Evolutionary conservation across 1,140 invertebrate species (phyloP).

Genomic region (Charaxes varanes): DNA sequence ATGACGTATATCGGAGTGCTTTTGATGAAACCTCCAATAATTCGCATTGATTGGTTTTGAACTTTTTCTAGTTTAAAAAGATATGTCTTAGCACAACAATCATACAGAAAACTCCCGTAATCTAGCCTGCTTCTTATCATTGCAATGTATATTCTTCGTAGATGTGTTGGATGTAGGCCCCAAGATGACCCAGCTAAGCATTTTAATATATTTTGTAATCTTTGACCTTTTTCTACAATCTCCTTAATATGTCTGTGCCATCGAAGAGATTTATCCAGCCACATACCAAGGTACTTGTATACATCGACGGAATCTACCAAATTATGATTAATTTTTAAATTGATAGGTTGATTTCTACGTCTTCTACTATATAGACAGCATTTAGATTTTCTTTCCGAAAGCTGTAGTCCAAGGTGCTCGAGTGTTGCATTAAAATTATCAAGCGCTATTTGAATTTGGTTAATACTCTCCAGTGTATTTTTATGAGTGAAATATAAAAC

Average conservation of each 20-base stretch:
- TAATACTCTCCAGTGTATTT: no score
- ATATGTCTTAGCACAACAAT: slow-evolving; percentile 5
- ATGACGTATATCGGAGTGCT: slow-evolving; percentile 16
- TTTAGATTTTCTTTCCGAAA: no score
- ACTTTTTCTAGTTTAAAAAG: slow-evolving; percentile 12
- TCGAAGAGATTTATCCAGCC: slow-evolving; percentile 17
- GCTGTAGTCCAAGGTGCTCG: no score
- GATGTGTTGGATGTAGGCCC: slow-evolving; percentile 24
- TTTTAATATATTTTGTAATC: slow-evolving; percentile 14
- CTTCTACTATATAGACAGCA: no score
- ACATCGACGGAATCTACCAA: neutral
- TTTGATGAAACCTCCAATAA: slow-evolving; percentile 19
- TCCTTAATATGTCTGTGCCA: slow-evolving; percentile 25
- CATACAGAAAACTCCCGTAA: slow-evolving; percentile 15
- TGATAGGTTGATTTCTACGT: no score
- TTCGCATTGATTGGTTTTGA: slow-evolving; percentile 9
- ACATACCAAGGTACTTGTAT: slow-evolving; percentile 21
- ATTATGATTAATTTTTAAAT: neutral
- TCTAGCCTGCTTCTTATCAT: slow-evolving; percentile 20
- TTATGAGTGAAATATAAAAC: no score
- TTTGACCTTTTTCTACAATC: slow-evolving; percentile 3
- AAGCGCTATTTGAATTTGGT: no score
- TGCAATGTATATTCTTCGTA: slow-evolving; percentile 21
- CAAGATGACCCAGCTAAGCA: slow-evolving; percentile 15
- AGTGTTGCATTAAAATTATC: no score